A percentile compares a stretch with the other conserved stretches of the same genome.
phyloP scores from a whole-genome alignment of 1,140 invertebrate genomes.

The Atta texana region DNA sequence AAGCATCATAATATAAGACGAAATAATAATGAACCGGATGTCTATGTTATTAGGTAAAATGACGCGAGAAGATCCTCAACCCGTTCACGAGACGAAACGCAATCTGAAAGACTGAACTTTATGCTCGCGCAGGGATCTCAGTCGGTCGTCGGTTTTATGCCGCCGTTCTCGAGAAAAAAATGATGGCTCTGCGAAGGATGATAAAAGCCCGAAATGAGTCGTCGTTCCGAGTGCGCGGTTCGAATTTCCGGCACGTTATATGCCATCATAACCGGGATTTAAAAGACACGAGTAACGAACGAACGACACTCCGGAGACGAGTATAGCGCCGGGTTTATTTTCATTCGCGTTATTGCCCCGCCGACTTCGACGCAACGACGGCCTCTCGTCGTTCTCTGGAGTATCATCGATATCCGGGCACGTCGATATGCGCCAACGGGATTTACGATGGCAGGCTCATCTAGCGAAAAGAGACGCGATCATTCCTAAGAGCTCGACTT shows the following conservation, averaged over 20 bases:
- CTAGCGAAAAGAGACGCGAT: conserved; percentile 9
- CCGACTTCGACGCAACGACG: conserved; percentile 48
- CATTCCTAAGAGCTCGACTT: conserved; percentile 8
- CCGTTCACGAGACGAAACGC: conserved; percentile 5
- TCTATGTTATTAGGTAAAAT: conserved; percentile 20
- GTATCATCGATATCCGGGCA: conserved; percentile 31
- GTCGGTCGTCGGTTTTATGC: conserved; percentile 43
- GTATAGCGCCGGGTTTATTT: conserved; percentile 59
- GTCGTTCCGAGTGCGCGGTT: conserved; percentile 32
- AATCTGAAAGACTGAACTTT: conserved; percentile 54
- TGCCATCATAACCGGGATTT: conserved; percentile 68
- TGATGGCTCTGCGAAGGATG: conserved; percentile 17
- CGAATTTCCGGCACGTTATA: conserved; percentile 67
- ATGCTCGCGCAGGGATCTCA: conserved; percentile 43
- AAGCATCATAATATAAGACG: background rate
- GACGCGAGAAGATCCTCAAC: background rate
- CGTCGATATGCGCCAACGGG: conserved; percentile 21
- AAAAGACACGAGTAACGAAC: conserved; percentile 67
- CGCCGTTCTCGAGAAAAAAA: conserved; percentile 31
- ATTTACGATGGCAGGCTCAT: conserved; percentile 42
- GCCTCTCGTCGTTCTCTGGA: conserved; percentile 16
- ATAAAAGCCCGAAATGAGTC: conserved; percentile 55
- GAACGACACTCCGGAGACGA: conserved; percentile 65
- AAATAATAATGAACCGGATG: background rate
- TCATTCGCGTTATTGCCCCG: conserved; percentile 48